phyloP scores from a whole-genome alignment of 2,888 invertebrate species.

The Agrilus cyanescens region DNA sequence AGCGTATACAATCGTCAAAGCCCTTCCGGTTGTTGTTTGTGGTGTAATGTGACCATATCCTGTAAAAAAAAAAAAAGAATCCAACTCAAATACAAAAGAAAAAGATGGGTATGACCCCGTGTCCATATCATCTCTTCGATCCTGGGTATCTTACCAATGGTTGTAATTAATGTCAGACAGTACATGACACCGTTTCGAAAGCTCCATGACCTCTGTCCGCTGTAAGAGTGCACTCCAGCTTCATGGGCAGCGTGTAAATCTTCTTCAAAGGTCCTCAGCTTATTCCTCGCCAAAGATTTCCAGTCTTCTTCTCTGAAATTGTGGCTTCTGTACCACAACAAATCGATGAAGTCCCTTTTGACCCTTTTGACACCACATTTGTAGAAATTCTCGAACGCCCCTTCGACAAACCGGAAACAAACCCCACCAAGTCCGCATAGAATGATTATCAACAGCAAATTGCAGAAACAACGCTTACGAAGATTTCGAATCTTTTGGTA shows the following conservation, averaged over 20 bases:
- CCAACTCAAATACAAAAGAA: neutral
- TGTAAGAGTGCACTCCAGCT: conserved; percentile 71
- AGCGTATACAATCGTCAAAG: conserved; percentile 86
- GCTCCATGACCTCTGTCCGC: conserved; percentile 77
- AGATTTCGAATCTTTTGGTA: conserved; percentile 41
- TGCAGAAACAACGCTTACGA: conserved; percentile 55
- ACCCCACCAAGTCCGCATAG: conserved; percentile 71
- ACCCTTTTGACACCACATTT: conserved; percentile 81
- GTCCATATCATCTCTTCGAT: neutral
- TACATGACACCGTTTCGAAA: conserved; percentile 80
- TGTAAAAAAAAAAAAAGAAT: conserved; percentile 35
- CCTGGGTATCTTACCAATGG: conserved; percentile 64
- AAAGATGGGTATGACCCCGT: neutral
- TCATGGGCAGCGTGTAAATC: conserved; percentile 75
- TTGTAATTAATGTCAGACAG: conserved; percentile 76
- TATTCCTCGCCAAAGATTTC: conserved; percentile 73
- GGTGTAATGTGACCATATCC: conserved; percentile 97
- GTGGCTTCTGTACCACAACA: conserved; percentile 71
- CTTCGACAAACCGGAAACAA: conserved; percentile 71
- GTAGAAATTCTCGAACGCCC: conserved; percentile 72
- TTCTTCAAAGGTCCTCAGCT: conserved; percentile 73
- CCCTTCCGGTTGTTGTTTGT: conserved; percentile 72
- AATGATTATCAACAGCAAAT: conserved; percentile 56
- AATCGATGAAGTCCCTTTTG: conserved; percentile 74
- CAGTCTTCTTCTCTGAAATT: conserved; percentile 78